Base-by-base conservation (phyloP, 2,888 invertebrate species). In the Melanostoma mellinum region DNA sequence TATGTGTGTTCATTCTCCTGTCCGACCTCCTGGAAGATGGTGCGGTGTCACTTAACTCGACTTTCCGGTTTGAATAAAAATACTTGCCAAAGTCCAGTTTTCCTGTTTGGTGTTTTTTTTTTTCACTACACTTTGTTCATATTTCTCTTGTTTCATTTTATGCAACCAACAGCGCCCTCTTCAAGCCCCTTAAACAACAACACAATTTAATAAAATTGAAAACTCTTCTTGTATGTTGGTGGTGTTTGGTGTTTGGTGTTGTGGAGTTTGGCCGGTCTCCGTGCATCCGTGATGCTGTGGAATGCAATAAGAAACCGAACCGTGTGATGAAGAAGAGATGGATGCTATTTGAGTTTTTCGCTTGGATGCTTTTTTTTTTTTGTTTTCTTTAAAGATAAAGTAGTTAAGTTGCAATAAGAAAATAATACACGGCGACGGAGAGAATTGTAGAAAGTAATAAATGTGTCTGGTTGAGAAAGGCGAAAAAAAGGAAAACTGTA, bases 21-120 rank as follows among this genome's bases (percentile, higher is more conserved):
- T 78, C 56, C 67, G 74, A 78, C 82, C 82, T 84, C 74, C 75
- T 69, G 84, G 67, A 84, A 71, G 74, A 81, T 71, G 75, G 69
- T 40, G 67, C 42, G 77, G 74, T 84, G 84, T 75, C 79, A 84
- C 53, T 78, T 79, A 84, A 84, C 84, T 75, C 58, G 84, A 79
- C 84, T 84, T 84, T 84, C 84, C 79, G 84, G 84, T 84, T 84
- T 84, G 60, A 71, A 79, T 79, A 84, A 79, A 84, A 75, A 75
- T 84, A 74, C 79, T 84, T 74, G 74, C 79, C 71, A 79, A 84
- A 84, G 84, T 84, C 84, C 84, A 84, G 84, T 84, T 84, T 79
- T 79, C 84, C 78, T 78, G 73, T 82, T 82, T 53, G 46, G 36
- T 58, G 42, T 72, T 6, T 4, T 46, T 0, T 46, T 46, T 35